Percentiles rank a stretch among this genome's conserved stretches.
These are phyloP conservation scores for Drosophila nasuta DNA, from an alignment of 1,140 invertebrate genomes.

Conservation along the genomic window DNA sequence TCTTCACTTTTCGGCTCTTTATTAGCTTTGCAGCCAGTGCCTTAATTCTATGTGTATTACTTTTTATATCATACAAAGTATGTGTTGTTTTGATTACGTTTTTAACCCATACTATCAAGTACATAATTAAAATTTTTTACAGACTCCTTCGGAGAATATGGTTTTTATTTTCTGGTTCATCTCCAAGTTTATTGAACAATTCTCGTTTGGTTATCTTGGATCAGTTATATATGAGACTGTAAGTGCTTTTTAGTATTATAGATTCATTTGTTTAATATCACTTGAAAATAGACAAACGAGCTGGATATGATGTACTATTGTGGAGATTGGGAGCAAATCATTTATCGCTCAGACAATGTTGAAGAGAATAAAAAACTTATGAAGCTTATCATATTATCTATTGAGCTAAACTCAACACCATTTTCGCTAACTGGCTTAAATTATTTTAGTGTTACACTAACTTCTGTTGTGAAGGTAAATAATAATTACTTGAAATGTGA, in stretches of 20 bases:
- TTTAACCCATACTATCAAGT: background rate
- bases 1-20: constrained; percentile 49
- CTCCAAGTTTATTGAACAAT: constrained; percentile 28
- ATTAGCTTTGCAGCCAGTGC: constrained; percentile 38
- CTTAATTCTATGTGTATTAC: constrained; percentile 34
- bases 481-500: background rate
- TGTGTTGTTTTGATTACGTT: background rate
- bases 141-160: constrained; percentile 16
- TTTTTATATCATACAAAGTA: constrained; percentile 35
- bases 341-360: constrained; percentile 28
- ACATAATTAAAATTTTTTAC: background rate
- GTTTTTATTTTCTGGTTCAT: constrained; percentile 26
- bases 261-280: too few relatives aligned
- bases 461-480: constrained; percentile 30
- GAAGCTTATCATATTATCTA: constrained; percentile 42
- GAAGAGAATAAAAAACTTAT: constrained; percentile 45
- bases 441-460: constrained; percentile 40
- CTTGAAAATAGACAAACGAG: constrained; percentile 31
- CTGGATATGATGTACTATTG: constrained; percentile 41
- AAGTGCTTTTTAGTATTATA: background rate
- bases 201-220: constrained; percentile 22
- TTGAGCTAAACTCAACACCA: constrained; percentile 43
- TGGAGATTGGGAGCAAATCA: constrained; percentile 36
- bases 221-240: constrained; percentile 25
- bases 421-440: constrained; percentile 43